phyloP scores from a whole-genome alignment of 53 echinoderm and acorn worm genomes.

The Patiria pectinifera region DNA sequence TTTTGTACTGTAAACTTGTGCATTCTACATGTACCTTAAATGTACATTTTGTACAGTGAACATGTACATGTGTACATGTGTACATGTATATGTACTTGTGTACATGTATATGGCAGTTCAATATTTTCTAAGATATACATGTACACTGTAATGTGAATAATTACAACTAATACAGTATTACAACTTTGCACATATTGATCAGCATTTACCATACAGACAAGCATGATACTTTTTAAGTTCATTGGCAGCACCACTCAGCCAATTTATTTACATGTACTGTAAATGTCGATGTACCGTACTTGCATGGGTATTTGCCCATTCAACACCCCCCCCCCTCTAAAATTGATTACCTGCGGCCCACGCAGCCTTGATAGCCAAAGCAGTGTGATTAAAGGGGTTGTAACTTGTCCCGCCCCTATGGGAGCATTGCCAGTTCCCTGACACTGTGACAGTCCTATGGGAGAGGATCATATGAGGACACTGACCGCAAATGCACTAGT shows the following conservation, averaged over 20 bases:
- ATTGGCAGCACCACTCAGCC: background rate
- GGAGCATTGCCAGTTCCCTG: background rate
- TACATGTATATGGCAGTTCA: too few relatives aligned
- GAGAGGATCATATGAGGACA: conserved; percentile 11
- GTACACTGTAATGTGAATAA: too few relatives aligned
- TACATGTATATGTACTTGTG: too few relatives aligned
- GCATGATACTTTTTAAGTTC: too few relatives aligned
- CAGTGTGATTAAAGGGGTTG: background rate
- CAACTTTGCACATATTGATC: too few relatives aligned
- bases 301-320: background rate
- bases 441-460: background rate
- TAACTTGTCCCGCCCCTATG: background rate
- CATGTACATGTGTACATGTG: too few relatives aligned
- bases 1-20: too few relatives aligned
- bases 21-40: too few relatives aligned
- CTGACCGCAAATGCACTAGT: conserved; percentile 12
- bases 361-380: background rate
- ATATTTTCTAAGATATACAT: too few relatives aligned
- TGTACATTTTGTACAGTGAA: too few relatives aligned
- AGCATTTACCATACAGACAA: too few relatives aligned
- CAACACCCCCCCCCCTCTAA: background rate
- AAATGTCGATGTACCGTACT: background rate
- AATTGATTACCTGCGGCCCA: background rate
- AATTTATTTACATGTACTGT: background rate
- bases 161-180: too few relatives aligned